phyloP scores from a whole-genome alignment of 2,113 vertebrate genomes.

The Romanogobio albipinnatus region DNA sequence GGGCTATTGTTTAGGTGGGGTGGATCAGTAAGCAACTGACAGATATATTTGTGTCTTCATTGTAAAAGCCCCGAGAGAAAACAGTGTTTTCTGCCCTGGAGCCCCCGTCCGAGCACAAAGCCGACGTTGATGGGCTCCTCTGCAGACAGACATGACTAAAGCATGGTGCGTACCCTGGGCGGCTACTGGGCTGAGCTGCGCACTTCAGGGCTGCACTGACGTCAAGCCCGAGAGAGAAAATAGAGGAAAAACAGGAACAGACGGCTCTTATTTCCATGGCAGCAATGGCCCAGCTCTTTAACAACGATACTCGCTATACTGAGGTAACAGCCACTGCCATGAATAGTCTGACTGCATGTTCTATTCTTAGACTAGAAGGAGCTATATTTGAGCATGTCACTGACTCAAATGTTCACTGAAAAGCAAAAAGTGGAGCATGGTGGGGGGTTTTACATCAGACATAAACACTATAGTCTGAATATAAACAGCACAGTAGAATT shows the following conservation, averaged over 20 bases:
- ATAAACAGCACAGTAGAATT: background rate
- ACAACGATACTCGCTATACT: slow-evolving; percentile 25
- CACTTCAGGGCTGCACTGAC: slow-evolving; percentile 41
- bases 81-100: slow-evolving; percentile 24
- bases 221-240: slow-evolving; percentile 46
- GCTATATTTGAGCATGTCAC: slow-evolving; percentile 35
- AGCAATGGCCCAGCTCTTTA: slow-evolving; percentile 34
- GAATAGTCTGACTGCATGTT: slow-evolving; percentile 36
- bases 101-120: slow-evolving; percentile 5
- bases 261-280: slow-evolving; percentile 51
- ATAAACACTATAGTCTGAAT: slow-evolving; percentile 6
- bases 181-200: slow-evolving; percentile 26
- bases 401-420: slow-evolving; percentile 38
- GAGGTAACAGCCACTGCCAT: slow-evolving; percentile 40
- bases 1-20: background rate
- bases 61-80: slow-evolving; percentile 6
- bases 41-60: slow-evolving; percentile 36
- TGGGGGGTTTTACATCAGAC: background rate
- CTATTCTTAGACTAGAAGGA: slow-evolving; percentile 45
- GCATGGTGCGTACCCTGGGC: slow-evolving; percentile 23
- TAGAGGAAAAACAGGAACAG: slow-evolving; percentile 54
- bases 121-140: slow-evolving; percentile 18
- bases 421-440: background rate
- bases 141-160: slow-evolving; percentile 47
- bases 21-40: slow-evolving; percentile 9